Base-by-base conservation (phyloP, 1,140 invertebrate genomes). In the Drosophila takahashii region DNA sequence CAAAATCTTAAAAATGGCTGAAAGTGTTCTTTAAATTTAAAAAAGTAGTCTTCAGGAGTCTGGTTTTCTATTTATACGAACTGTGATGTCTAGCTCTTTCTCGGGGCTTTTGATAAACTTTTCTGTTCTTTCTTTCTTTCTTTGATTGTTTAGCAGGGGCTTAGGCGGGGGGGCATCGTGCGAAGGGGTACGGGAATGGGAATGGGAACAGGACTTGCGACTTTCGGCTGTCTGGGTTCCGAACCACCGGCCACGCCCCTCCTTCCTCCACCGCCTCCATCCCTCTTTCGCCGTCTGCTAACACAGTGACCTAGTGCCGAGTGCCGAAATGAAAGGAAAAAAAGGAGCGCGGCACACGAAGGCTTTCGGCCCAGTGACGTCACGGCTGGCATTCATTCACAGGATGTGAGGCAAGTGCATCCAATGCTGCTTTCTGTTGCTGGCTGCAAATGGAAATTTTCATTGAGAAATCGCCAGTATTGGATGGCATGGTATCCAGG, bases 301-400 rank as follows among this genome's bases (percentile, higher is more conserved):
- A 90, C 90, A 91, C 90, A 86, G 83, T 91, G 90, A 91, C 90
- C 90, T 89, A 91, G 57, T 91, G 77, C 64, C 84, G 85, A 84
- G 16, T 34, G 53, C 22, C 13, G 9, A 29, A 26, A 15, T 2
- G 36, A 36, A 41, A 45, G 39, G 47, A 32, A 29, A 37, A 44
- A 9, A 3, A 44, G 15, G 41, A 56, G 29, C 2, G 29, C 6
- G 7, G 29, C 7, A 9, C 47, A 36, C 77, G 72, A 85, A 72
- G 79, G 73, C 81, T 66, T 73, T 37, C 36, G 29, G 15, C 10
- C 29, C 47, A 32, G 74, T 91, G 90, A 91, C 90, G 90, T 91
- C 90, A 90, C 75, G 50, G 62, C 71, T 91, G 90, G 81, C 90
- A 91, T 91, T 91, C 90, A 91, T 91, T 91, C 90, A 91, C 90